Conservation (phyloP, 1,140 invertebrate species). For the Drosophila sucinea region DNA sequence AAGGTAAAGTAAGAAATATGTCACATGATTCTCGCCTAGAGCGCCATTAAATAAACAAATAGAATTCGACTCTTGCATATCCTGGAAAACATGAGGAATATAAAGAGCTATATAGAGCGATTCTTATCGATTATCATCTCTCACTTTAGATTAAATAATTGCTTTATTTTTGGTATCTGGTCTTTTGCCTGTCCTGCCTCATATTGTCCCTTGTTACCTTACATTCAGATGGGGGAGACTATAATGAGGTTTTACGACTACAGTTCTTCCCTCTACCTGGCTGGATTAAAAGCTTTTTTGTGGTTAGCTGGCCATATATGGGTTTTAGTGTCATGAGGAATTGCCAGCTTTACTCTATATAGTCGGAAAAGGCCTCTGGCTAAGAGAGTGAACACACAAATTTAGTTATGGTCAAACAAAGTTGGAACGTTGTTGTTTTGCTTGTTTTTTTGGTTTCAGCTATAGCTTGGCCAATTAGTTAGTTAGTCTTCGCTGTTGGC, state of each 20-base stretch:
- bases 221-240: constrained; percentile 20
- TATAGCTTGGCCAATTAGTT: constrained; percentile 44
- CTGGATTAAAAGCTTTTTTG: constrained; percentile 62
- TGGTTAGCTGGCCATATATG: constrained; percentile 10
- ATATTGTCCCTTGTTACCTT: neutral
- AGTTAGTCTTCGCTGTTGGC: constrained; percentile 45
- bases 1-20: constrained; percentile 52
- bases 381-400: constrained; percentile 37
- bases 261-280: constrained; percentile 17
- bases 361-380: constrained; percentile 30
- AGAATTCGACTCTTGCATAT: constrained; percentile 11
- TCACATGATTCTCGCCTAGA: constrained; percentile 30
- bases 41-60: neutral
- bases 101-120: neutral
- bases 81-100: constrained; percentile 3
- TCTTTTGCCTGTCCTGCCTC: neutral
- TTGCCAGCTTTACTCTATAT: neutral
- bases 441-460: neutral
- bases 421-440: constrained; percentile 21
- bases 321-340: constrained; percentile 15
- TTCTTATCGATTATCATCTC: neutral
- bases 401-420: constrained; percentile 59
- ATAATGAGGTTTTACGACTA: constrained; percentile 68
- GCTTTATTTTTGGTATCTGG: neutral
- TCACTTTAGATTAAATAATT: neutral